Evolutionary conservation across 2,888 invertebrate genomes (phyloP).

Genomic region (Cephus pygmeus): DNA sequence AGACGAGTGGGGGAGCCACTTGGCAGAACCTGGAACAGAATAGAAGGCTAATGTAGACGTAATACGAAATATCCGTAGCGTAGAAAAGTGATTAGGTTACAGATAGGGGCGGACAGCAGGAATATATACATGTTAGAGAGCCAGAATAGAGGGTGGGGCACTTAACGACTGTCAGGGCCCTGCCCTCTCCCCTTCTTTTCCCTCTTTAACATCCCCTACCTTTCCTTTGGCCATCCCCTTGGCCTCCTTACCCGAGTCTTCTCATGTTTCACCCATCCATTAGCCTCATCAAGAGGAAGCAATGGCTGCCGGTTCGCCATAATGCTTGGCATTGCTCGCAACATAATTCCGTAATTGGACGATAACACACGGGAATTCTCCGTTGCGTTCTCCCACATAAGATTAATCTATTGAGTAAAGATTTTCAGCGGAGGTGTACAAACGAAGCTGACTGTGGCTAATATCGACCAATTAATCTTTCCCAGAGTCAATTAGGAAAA

Average conservation of each 20-base stretch:
- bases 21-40: not conserved
- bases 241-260: slow-evolving; percentile 39
- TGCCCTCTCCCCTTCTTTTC: slow-evolving; percentile 52
- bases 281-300: slow-evolving; percentile 61
- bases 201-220: slow-evolving; percentile 30
- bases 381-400: slow-evolving; percentile 6
- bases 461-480: not conserved
- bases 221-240: slow-evolving; percentile 6
- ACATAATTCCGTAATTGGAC: slow-evolving; percentile 61
- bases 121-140: slow-evolving; percentile 10
- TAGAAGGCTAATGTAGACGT: slow-evolving; percentile 40
- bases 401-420: not conserved
- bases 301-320: slow-evolving; percentile 53
- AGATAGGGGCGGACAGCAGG: slow-evolving; percentile 35
- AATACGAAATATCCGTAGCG: slow-evolving; percentile 55
- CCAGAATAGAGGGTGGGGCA: slow-evolving; percentile 41
- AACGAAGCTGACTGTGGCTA: not conserved
- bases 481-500: slow-evolving; percentile 51
- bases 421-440: not conserved
- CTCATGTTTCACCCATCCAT: slow-evolving; percentile 64
- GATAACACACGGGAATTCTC: slow-evolving; percentile 22
- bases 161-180: slow-evolving; percentile 62
- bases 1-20: not conserved
- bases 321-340: slow-evolving; percentile 21
- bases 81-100: slow-evolving; percentile 60